phyloP scores from a whole-genome alignment of 2,888 invertebrate species.

The Ypsolopha sequella region DNA sequence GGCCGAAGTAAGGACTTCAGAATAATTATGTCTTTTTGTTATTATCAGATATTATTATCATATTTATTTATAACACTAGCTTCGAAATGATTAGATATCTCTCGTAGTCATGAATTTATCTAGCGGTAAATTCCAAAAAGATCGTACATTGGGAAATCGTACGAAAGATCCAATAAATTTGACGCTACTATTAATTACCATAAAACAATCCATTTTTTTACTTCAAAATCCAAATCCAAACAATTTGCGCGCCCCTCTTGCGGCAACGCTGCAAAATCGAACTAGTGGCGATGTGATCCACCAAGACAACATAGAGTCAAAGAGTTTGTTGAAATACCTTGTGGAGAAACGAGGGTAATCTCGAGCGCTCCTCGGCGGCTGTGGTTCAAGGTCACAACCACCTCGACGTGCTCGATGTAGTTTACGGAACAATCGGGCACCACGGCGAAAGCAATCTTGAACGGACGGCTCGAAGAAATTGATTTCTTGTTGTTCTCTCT shows the following conservation, averaged over 20 bases:
- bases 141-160: too few relatives aligned
- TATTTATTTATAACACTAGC: too few relatives aligned
- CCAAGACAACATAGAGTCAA: conserved; percentile 21
- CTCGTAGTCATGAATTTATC: too few relatives aligned
- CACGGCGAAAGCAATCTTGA: conserved; percentile 57
- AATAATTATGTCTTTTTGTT: too few relatives aligned
- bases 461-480: conserved; percentile 26
- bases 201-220: conserved; percentile 15
- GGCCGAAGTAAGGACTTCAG: too few relatives aligned
- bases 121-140: too few relatives aligned
- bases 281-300: conserved; percentile 8
- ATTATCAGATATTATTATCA: too few relatives aligned
- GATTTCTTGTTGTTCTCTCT: conserved; percentile 14
- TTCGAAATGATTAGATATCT: too few relatives aligned
- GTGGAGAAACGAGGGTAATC: conserved; percentile 81
- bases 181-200: conserved; percentile 7
- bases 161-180: too few relatives aligned
- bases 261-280: too few relatives aligned
- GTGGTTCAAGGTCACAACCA: conserved; percentile 79
- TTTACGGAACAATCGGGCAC: conserved; percentile 71
- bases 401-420: conserved; percentile 88
- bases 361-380: conserved; percentile 81
- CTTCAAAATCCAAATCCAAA: conserved; percentile 5
- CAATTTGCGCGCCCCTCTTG: neutral
- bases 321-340: conserved; percentile 62